A percentile compares a stretch with the other conserved stretches of the same genome.
phyloP scores from a whole-genome alignment of 2,797 vertebrate species.

The Neosilurus hyrtlii region DNA sequence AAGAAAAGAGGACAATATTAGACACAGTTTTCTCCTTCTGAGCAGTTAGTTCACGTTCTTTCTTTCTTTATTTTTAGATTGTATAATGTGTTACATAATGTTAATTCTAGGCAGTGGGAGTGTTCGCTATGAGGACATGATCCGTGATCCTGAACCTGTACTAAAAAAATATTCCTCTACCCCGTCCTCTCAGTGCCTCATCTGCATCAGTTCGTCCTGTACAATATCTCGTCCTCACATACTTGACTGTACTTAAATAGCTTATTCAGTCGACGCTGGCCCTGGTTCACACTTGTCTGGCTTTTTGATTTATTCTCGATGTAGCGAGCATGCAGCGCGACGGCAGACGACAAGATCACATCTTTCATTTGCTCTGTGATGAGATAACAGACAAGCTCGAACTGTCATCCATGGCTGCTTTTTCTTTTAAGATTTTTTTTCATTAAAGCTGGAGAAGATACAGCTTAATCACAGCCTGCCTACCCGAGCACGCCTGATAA shows the following conservation, averaged over 20 bases:
- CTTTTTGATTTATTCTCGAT: conserved; percentile 46
- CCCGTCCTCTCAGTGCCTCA: neutral
- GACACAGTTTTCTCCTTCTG: conserved; percentile 45
- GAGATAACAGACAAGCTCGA: conserved; percentile 35
- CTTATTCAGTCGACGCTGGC: conserved; percentile 12
- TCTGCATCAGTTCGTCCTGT: neutral
- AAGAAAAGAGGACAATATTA: conserved; percentile 14
- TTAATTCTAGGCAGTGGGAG: neutral
- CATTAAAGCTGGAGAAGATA: conserved; percentile 6
- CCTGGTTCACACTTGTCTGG: conserved; percentile 36
- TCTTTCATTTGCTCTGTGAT: conserved; percentile 36
- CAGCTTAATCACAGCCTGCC: conserved; percentile 2
- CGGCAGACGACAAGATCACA: conserved; percentile 30
- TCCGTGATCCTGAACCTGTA: neutral
- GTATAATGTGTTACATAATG: neutral
- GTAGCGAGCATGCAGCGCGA: conserved; percentile 35
- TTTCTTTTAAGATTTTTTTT: conserved; percentile 38
- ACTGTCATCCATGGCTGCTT: conserved; percentile 26
- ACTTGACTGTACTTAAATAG: conserved; percentile 24
- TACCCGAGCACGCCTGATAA: neutral
- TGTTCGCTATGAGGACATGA: conserved; percentile 27
- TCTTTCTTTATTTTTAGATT: neutral
- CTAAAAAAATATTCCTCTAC: neutral
- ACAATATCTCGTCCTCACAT: neutral
- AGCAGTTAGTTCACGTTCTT: neutral